Percentiles rank a stretch among this genome's conserved stretches.
Conservation (phyloP, 2,797 vertebrate genomes). For the Aldrovandia affinis region DNA sequence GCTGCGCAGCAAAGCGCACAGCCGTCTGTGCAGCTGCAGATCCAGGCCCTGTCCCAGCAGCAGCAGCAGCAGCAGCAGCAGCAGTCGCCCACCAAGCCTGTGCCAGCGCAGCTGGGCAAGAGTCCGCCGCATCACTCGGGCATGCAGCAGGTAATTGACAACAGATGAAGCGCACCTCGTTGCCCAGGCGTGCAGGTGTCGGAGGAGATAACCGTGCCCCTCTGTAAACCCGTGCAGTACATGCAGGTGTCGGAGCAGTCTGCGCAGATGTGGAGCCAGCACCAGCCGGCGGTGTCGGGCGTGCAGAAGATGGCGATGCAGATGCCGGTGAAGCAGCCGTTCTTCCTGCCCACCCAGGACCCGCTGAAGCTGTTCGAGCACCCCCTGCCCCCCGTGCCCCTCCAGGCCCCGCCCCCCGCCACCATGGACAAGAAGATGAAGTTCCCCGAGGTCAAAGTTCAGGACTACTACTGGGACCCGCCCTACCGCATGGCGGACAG, state of each 20-base stretch:
- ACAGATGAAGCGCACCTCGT: not conserved
- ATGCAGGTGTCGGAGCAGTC: constrained; percentile 86
- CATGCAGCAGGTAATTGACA: constrained; percentile 84
- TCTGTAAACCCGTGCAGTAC: constrained; percentile 69
- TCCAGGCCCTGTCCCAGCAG: constrained; percentile 80
- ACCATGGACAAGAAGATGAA: constrained; percentile 92
- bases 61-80: constrained; percentile 85
- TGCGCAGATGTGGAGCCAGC: constrained; percentile 90
- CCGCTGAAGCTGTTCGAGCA: constrained; percentile 91
- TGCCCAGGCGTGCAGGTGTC: not conserved
- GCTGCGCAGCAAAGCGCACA: constrained; percentile 76
- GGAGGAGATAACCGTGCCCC: not conserved
- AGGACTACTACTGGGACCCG: constrained; percentile 93
- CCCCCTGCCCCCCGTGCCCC: constrained; percentile 74
- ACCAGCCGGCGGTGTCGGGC: constrained; percentile 76
- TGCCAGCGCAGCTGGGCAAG: constrained; percentile 80
- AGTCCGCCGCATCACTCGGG: constrained; percentile 89
- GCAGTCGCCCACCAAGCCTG: constrained; percentile 89
- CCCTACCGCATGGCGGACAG: constrained; percentile 82
- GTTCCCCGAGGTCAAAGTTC: constrained; percentile 89
- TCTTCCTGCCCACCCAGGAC: constrained; percentile 89
- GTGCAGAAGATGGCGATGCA: constrained; percentile 84
- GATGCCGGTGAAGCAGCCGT: constrained; percentile 86
- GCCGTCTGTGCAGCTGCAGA: constrained; percentile 80
- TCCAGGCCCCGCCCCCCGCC: constrained; percentile 75